Conservation (phyloP, 2,888 invertebrate species). For the Encarsia formosa region DNA sequence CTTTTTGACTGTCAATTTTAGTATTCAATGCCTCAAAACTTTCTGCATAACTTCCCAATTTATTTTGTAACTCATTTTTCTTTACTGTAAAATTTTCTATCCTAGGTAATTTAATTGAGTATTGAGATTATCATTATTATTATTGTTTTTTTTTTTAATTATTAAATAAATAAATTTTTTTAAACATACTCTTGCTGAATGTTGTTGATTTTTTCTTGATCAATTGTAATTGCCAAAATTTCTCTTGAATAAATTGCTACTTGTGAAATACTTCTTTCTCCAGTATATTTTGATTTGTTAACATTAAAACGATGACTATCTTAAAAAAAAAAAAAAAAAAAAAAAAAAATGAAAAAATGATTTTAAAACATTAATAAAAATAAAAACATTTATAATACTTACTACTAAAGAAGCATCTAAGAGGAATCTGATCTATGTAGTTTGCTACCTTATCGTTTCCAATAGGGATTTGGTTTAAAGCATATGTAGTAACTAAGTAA, state of each 20-base stretch:
- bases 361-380: background rate
- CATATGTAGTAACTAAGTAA: conserved; percentile 64
- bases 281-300: conserved; percentile 63
- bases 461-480: conserved; percentile 67
- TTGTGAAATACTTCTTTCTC: conserved; percentile 59
- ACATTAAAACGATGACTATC: conserved; percentile 60
- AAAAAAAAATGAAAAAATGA: background rate
- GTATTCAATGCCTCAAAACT: conserved; percentile 31
- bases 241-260: conserved; percentile 55
- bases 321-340: conserved; percentile 41
- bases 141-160: too few species aligned
- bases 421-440: conserved; percentile 60
- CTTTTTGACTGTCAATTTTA: conserved; percentile 35
- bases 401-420: conserved; percentile 65
- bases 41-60: conserved; percentile 41
- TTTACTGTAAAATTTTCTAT: conserved; percentile 35
- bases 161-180: too few species aligned
- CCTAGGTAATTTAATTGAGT: conserved; percentile 31
- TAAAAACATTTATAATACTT: conserved; percentile 37
- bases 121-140: conserved; percentile 1
- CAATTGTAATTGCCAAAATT: conserved; percentile 59
- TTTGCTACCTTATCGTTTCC: conserved; percentile 63
- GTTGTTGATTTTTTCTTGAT: conserved; percentile 54
- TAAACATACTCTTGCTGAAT: conserved; percentile 38
- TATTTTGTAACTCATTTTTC: conserved; percentile 27